Base-by-base conservation (phyloP, 2,113 vertebrate species). In the Pelmatolapia mariae region DNA sequence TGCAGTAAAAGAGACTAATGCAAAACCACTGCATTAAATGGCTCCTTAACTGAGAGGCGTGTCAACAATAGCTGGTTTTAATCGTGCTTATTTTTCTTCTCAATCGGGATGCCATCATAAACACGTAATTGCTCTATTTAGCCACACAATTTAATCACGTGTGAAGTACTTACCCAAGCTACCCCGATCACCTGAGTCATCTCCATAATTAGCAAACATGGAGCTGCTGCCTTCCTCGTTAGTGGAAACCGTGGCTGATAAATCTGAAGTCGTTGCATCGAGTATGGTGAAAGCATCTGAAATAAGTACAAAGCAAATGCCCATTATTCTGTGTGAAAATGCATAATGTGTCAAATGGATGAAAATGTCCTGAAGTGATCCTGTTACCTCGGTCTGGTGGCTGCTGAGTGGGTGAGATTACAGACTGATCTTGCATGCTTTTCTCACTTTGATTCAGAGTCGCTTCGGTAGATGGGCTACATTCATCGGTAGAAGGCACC, bases 311-410 rank as follows among this genome's bases (percentile, higher is more conserved):
- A 52, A 29, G 31, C 13, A 80, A 52, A 52, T 38, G n/a, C 3
- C 2, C 1, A 59, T 81, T 59, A 33, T 22, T 73, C 19, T 3
- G 3, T 6, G 33, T 53, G 18, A 38, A 13, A 87, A 86, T 22
- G 36, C 6, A 22, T 8, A 82, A 31, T 22, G 22, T 31, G 4
- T 33, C 7, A n/a, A 24, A 10, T 7, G 29, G 43, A 78, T 73
- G 12, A 71, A 31, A 22, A 11, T 8, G 24, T 33, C 12, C 81
- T 71, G 6, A 80, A 85, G 53, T 29, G 38, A 68, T 38, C 1
- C 45, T 6, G 22, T 88, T 89, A 98, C 98, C 97, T 94, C 95
- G 96, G 93, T 98, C 97, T 96, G 96, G 96, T 87, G 97, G 96
- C 57, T 96, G 96, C 87, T 97, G 97, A 24, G 97, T 94, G 8